Percentiles rank a stretch among this genome's conserved stretches.
phyloP scores from a whole-genome alignment of 2,888 invertebrate genomes.

The Andrena fulva region DNA sequence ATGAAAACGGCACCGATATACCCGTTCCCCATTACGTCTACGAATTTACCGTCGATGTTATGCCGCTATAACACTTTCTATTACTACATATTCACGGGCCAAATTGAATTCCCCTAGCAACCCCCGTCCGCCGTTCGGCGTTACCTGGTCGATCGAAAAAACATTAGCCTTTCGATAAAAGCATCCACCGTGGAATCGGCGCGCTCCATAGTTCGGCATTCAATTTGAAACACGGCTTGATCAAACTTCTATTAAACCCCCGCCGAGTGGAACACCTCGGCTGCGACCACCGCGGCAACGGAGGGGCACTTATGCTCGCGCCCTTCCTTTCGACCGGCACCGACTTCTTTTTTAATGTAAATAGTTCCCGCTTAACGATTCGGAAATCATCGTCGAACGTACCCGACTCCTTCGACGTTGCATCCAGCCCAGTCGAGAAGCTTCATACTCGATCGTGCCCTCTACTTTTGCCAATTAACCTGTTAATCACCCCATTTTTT shows the following conservation, averaged over 20 bases:
- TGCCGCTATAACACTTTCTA: constrained; percentile 28
- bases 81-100: constrained; percentile 32
- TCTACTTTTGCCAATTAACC: too few species aligned
- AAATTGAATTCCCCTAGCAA: constrained; percentile 36
- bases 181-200: background rate
- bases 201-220: constrained; percentile 21
- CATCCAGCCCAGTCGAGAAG: too few species aligned
- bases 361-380: constrained; percentile 40
- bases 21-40: background rate
- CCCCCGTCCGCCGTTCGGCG: background rate
- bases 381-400: background rate
- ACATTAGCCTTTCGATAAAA: constrained; percentile 52
- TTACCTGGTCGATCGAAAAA: constrained; percentile 49
- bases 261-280: constrained; percentile 16
- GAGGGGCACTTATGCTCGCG: background rate
- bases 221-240: constrained; percentile 38
- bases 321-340: background rate
- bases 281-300: background rate
- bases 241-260: constrained; percentile 30
- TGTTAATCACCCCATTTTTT: too few species aligned
- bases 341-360: constrained; percentile 28
- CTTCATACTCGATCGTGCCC: too few species aligned
- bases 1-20: background rate
- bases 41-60: constrained; percentile 28
- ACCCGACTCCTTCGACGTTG: too few species aligned